Evolutionary conservation across 2,797 vertebrate species (phyloP).

Genomic region (Rhinoraja longicauda): DNA sequence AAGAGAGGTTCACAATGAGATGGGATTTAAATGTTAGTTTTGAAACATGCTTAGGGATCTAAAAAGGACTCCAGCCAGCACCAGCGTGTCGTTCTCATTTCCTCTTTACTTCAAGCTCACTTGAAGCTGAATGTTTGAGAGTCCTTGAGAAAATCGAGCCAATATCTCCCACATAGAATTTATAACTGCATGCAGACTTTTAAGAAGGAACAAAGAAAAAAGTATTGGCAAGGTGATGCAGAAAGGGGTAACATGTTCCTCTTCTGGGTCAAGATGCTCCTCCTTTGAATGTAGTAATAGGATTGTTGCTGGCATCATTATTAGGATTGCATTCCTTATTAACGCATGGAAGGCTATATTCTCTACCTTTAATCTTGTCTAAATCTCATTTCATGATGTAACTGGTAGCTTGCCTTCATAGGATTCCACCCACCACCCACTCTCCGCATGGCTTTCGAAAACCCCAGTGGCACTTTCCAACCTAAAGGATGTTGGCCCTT

Average conservation of each 20-base stretch:
- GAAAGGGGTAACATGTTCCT: conserved; percentile 61
- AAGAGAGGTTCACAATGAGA: not conserved
- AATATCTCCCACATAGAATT: conserved; percentile 38
- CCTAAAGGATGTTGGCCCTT: not conserved
- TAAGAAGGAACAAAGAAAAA: conserved; percentile 49
- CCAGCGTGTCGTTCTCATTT: conserved; percentile 4
- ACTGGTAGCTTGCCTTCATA: not conserved
- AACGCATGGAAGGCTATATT: not conserved
- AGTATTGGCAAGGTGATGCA: conserved; percentile 51
- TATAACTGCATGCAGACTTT: conserved; percentile 41
- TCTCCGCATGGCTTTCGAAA: not conserved
- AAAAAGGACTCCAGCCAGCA: not conserved
- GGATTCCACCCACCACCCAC: not conserved
- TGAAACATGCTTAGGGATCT: not conserved
- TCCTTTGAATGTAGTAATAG: not conserved
- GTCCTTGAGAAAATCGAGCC: conserved; percentile 33
- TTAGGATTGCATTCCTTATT: conserved; percentile 1
- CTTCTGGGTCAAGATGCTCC: conserved; percentile 64
- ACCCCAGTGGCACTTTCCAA: not conserved
- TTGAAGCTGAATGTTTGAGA: conserved; percentile 27
- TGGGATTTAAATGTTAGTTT: not conserved
- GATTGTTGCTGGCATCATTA: not conserved
- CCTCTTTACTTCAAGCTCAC: conserved; percentile 17
- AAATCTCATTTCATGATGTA: not conserved
- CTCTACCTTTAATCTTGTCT: not conserved